Evolutionary conservation across 1,140 invertebrate genomes (phyloP), one percentile per base, ranked within the genome.

Genomic region (Vollenhovia emeryi): DNA sequence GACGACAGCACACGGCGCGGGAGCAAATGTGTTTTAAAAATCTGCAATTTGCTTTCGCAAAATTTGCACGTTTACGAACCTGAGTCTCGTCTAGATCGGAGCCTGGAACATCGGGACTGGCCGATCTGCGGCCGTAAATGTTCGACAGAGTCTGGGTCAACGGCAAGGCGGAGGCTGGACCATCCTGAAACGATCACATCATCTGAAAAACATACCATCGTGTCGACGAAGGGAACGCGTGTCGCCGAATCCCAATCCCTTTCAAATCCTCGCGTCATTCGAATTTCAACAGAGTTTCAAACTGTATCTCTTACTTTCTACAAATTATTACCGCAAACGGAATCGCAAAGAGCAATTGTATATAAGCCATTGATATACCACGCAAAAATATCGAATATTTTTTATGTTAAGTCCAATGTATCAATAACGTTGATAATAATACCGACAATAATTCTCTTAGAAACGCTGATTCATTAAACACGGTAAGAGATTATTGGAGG

Each of bases 121-220:
- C 92, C 75, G 93, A 94, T 69, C 92, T 90, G 85, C 93, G 93
- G 83, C 90, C 91, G 60, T 94, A 94, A 93, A 94, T 93, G 90
- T 94, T 93, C 90, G 93, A 92, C 74, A 94, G 87, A 76, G 93
- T 94, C 91, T 94, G 93, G 85, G 93, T 93, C 87, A 94, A 86
- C 64, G 93, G 91, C 74, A 93, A 93, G 15, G 89, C 89, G 40
- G 92, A 91, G 73, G 91, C 91, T 85, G 93, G 93, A 74, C 93
- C 93, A 90, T 92, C 92, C 93, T 94, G 92, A 84, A 94, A 93
- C 60, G 68, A 88, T 88, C 74, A 90, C 40, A 85, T 66, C 52
- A 87, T 84, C 62, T 84, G 33, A 89, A 89, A 87, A 87, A 84
- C 52, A 79, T 83, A 74, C 36, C 30, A 43, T 40, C 24, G 68